These are phyloP conservation scores for Nicator chloris DNA, from an alignment of 2,113 vertebrate species.

Conservation along the genomic window DNA sequence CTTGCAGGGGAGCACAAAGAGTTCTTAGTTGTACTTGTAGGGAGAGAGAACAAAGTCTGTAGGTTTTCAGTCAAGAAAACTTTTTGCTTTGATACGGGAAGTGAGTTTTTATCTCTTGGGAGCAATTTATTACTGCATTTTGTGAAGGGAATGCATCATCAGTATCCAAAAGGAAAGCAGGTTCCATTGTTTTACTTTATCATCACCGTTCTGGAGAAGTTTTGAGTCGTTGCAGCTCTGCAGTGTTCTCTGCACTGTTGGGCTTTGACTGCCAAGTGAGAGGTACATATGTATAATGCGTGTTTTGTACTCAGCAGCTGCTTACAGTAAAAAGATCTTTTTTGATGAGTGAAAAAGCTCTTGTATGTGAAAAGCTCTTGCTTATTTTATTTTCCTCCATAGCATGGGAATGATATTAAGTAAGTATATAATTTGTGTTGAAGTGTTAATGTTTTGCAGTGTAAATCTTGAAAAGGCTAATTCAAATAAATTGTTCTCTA, in stretches of 20 bases:
- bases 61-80: background rate
- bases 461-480: background rate
- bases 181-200: background rate
- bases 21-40: background rate
- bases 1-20: background rate
- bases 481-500: background rate
- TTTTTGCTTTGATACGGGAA: background rate
- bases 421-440: background rate
- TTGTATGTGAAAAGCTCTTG: background rate
- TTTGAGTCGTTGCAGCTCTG: background rate
- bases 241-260: background rate
- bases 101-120: background rate
- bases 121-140: conserved; percentile 1
- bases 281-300: background rate
- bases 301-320: background rate
- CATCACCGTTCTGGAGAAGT: background rate
- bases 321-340: background rate
- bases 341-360: background rate
- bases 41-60: background rate
- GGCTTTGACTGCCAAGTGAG: background rate
- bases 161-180: background rate
- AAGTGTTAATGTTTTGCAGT: background rate
- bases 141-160: background rate
- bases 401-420: background rate
- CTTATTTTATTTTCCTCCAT: background rate